phyloP scores from a whole-genome alignment of 2,113 vertebrate genomes.

The Vulpes vulpes region DNA sequence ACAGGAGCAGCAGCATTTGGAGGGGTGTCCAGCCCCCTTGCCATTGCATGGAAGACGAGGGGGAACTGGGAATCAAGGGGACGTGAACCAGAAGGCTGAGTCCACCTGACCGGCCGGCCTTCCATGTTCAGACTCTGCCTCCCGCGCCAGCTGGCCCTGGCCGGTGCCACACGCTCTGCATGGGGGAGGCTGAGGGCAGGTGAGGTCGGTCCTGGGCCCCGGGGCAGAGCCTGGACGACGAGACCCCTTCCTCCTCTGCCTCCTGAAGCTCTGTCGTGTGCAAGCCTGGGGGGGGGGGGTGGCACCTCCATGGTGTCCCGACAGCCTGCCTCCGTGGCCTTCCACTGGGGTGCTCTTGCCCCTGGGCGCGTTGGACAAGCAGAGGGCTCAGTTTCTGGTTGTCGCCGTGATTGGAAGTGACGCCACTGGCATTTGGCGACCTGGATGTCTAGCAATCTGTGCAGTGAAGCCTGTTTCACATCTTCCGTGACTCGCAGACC shows the following conservation, averaged over 20 bases:
- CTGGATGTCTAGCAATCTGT: background rate
- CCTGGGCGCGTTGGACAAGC: too few relatives aligned
- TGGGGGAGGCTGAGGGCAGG: background rate
- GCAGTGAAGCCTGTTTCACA: accelerated
- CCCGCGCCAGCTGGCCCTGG: background rate
- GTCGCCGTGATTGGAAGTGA: background rate
- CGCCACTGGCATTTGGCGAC: background rate
- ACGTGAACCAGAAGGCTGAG: background rate
- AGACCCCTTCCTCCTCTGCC: too few relatives aligned
- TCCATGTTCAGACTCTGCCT: background rate
- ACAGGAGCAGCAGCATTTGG: background rate
- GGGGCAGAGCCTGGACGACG: background rate
- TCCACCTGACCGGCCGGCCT: background rate
- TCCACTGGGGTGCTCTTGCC: background rate
- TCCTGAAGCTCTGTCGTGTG: background rate
- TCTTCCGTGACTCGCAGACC: accelerated
- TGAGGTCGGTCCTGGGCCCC: accelerated
- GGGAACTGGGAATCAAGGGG: background rate
- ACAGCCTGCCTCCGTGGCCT: background rate
- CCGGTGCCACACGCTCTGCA: background rate
- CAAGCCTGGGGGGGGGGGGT: background rate
- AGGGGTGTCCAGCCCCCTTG: background rate
- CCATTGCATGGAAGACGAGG: background rate
- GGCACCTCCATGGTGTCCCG: background rate
- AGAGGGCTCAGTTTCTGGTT: background rate